Conservation (phyloP, 2,113 vertebrate genomes). For the Acrocephalus kingi region DNA sequence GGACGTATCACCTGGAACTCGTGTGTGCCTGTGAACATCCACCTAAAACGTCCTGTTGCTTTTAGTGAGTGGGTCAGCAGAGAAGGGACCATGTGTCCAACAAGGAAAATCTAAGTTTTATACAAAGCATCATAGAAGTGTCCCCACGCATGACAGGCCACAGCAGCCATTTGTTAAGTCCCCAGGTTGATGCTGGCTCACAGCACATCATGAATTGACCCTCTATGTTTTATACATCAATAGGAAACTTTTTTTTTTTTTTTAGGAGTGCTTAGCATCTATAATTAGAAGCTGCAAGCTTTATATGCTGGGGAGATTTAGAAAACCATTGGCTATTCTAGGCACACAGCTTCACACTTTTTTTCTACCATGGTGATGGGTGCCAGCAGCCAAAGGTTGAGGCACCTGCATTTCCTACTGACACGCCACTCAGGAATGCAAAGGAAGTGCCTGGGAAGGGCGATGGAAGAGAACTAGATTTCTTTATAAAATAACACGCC, state of each 20-base stretch:
- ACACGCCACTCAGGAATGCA: background rate
- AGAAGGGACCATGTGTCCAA: background rate
- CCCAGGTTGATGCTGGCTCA: background rate
- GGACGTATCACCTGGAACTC: accelerated
- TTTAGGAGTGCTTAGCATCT: background rate
- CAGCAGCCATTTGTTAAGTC: background rate
- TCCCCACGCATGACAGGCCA: background rate
- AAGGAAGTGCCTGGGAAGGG: slow-evolving; percentile 59
- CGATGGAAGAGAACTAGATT: background rate
- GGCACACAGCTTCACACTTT: background rate
- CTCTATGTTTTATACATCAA: background rate
- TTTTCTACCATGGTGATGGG: background rate
- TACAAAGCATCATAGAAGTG: background rate
- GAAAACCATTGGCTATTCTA: background rate
- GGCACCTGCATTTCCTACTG: slow-evolving; percentile 19
- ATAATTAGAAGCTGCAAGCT: background rate
- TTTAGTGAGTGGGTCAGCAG: background rate
- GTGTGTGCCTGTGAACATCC: accelerated
- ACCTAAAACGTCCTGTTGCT: background rate
- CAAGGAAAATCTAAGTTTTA: background rate
- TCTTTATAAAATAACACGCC: slow-evolving; percentile 1
- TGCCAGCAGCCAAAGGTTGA: background rate
- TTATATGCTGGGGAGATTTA: background rate
- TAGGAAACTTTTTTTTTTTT: background rate
- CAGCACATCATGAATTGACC: background rate